Conservation (phyloP, 2,888 invertebrate species). For the Apodemia zela region DNA sequence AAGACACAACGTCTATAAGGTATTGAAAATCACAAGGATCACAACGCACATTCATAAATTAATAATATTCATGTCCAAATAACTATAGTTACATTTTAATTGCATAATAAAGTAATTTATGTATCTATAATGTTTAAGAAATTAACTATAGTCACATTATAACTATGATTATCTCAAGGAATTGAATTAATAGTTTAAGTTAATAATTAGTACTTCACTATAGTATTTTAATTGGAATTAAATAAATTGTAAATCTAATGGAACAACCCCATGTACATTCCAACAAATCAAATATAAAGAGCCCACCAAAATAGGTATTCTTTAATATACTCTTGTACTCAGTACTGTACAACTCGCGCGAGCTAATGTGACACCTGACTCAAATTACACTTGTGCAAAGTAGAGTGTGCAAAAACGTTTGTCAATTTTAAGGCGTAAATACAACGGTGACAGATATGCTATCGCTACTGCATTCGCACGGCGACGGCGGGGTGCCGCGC, state of each 20-base stretch:
- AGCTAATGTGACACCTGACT: too few relatives aligned
- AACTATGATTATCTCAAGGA: slow-evolving; percentile 8
- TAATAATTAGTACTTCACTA: not conserved
- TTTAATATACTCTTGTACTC: too few relatives aligned
- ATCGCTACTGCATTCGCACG: too few relatives aligned
- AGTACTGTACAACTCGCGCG: too few relatives aligned
- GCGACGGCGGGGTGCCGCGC: too few relatives aligned
- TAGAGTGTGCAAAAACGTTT: too few relatives aligned
- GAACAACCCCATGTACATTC: too few relatives aligned
- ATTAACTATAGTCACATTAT: slow-evolving; percentile 2
- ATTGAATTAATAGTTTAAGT: slow-evolving; percentile 7
- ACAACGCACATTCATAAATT: not conserved
- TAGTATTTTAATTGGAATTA: not conserved
- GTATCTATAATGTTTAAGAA: slow-evolving; percentile 10
- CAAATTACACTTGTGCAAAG: too few relatives aligned
- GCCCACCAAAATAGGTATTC: too few relatives aligned
- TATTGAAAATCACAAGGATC: not conserved
- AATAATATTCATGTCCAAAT: not conserved
- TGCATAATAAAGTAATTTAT: not conserved
- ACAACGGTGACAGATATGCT: too few relatives aligned
- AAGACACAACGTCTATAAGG: not conserved
- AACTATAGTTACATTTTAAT: not conserved
- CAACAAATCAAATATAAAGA: too few relatives aligned
- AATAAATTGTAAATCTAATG: not conserved
- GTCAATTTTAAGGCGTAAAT: too few relatives aligned